These are phyloP conservation scores for Ophion ellenae DNA, from an alignment of 2,888 invertebrate species.

Conservation along the genomic window DNA sequence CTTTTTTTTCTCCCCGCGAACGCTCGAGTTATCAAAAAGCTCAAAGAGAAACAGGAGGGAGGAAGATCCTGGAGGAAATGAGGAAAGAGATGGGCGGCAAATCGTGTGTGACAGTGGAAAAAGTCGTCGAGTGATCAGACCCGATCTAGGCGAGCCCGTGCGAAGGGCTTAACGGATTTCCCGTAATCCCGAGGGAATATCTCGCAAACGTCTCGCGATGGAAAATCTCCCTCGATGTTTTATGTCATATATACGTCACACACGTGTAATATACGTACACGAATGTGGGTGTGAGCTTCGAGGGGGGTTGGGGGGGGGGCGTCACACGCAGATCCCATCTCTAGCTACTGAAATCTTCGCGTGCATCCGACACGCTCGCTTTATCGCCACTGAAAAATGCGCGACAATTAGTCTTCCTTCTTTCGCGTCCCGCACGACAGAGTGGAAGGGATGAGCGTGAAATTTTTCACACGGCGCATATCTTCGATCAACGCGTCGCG, in stretches of 20 bases:
- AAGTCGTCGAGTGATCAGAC: constrained; percentile 66
- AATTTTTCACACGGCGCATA: constrained; percentile 37
- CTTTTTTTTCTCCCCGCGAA: background rate
- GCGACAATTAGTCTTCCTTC: constrained; percentile 74
- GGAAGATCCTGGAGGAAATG: constrained; percentile 18
- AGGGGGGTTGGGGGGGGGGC: background rate
- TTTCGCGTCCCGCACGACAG: constrained; percentile 31
- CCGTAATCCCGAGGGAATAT: constrained; percentile 79
- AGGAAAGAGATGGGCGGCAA: constrained; percentile 36
- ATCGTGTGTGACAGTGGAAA: constrained; percentile 49
- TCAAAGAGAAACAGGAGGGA: constrained; percentile 26
- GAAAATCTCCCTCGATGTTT: constrained; percentile 62
- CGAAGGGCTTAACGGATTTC: constrained; percentile 79
- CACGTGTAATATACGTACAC: constrained; percentile 25
- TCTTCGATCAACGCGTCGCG: constrained; percentile 11
- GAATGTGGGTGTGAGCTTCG: constrained; percentile 11
- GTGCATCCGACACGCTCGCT: constrained; percentile 57
- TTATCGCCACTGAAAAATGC: constrained; percentile 80
- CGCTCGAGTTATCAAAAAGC: constrained; percentile 1
- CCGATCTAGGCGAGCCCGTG: constrained; percentile 70
- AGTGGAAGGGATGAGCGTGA: constrained; percentile 25
- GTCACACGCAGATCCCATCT: constrained; percentile 1
- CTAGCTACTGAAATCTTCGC: constrained; percentile 29
- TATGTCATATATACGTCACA: constrained; percentile 46
- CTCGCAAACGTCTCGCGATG: constrained; percentile 73